Evolutionary conservation across 2,888 invertebrate genomes (phyloP).

Genomic region (Aphodius granarius): DNA sequence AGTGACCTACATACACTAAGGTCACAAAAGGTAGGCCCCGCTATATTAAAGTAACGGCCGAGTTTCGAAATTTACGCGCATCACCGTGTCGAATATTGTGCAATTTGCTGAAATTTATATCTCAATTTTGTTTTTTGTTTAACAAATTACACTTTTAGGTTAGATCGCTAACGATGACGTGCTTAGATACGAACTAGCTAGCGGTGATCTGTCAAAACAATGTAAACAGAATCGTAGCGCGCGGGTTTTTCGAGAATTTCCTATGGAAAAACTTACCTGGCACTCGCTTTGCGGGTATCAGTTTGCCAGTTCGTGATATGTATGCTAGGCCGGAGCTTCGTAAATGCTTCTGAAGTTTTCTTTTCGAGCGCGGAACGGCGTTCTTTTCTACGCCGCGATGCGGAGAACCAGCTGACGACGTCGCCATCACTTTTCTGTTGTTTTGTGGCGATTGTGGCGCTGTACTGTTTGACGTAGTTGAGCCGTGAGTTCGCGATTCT

Average conservation of each 20-base stretch:
- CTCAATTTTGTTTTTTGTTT: not conserved
- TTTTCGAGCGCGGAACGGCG: constrained; percentile 51
- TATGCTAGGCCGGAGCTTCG: constrained; percentile 55
- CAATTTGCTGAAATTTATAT: not conserved
- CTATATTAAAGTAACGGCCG: constrained; percentile 21
- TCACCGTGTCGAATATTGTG: not conserved
- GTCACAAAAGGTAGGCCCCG: constrained; percentile 30
- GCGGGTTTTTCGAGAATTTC: not conserved
- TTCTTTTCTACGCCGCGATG: constrained; percentile 48
- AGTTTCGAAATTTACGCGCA: constrained; percentile 23
- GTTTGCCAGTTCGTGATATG: constrained; percentile 56
- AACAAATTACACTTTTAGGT: not conserved
- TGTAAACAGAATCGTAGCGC: constrained; percentile 42
- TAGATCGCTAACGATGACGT: not conserved
- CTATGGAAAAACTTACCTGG: constrained; percentile 48
- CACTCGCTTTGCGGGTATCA: constrained; percentile 56
- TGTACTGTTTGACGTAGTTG: constrained; percentile 33
- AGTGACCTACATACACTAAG: constrained; percentile 52
- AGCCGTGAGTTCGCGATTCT: constrained; percentile 26
- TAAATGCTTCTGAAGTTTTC: constrained; percentile 55
- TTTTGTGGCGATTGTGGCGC: constrained; percentile 38
- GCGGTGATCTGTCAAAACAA: constrained; percentile 39
- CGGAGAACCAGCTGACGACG: constrained; percentile 49
- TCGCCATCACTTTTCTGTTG: constrained; percentile 47
- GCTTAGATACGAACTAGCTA: not conserved